Evolutionary conservation across 2,888 invertebrate species (phyloP).

Genomic region (Dermolepida albohirtum): DNA sequence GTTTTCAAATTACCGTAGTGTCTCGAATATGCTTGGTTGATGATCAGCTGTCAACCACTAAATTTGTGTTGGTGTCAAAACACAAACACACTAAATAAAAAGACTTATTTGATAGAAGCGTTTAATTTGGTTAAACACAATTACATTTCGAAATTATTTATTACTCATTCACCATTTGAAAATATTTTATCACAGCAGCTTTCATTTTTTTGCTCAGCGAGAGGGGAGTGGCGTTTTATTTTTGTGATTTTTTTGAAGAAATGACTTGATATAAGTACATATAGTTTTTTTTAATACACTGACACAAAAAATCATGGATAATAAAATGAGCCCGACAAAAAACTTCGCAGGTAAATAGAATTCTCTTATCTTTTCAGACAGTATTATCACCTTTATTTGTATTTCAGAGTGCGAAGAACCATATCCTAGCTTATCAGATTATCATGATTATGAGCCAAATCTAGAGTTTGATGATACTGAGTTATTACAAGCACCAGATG

Average conservation of each 20-base stretch:
- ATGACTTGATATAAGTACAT: conserved; percentile 37
- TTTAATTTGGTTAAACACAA: conserved; percentile 21
- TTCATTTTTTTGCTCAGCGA: conserved; percentile 15
- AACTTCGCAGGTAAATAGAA: conserved; percentile 65
- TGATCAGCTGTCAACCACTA: conserved; percentile 42
- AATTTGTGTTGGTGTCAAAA: conserved; percentile 38
- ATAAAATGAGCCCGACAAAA: conserved; percentile 63
- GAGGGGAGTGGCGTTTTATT: conserved; percentile 35
- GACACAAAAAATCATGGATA: conserved; percentile 42
- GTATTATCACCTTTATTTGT: conserved; percentile 23
- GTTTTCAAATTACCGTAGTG: conserved; percentile 10
- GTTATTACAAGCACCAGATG: conserved; percentile 74
- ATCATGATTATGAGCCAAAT: conserved; percentile 94
- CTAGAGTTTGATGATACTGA: conserved; percentile 97
- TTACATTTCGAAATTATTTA: conserved; percentile 29
- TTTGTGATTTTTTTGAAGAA: conserved; percentile 35
- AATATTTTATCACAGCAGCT: conserved; percentile 18
- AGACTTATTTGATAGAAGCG: conserved; percentile 14
- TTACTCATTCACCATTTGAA: conserved; percentile 17
- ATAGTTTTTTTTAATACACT: conserved; percentile 17
- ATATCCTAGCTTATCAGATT: conserved; percentile 89
- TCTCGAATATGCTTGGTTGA: conserved; percentile 13
- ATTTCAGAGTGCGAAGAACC: conserved; percentile 72
- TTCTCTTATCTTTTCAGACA: conserved; percentile 14
- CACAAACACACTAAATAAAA: conserved; percentile 33